Base-by-base conservation (phyloP, 2,113 vertebrate species). In the Hippolais icterina region DNA sequence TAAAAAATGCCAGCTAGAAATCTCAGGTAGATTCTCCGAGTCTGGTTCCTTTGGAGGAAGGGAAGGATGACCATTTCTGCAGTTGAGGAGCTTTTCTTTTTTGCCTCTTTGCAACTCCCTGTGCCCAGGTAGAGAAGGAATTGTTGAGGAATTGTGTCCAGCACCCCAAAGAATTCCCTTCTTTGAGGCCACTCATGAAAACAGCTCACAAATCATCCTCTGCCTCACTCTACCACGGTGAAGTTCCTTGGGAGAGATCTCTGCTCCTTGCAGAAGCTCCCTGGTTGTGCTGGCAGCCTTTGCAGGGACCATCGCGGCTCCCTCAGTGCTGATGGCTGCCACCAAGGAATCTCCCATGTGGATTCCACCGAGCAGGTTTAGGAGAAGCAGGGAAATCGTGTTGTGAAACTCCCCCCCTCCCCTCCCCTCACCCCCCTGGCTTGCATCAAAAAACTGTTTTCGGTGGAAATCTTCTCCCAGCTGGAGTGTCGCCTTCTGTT, bases 401-500 rank as follows among this genome's bases (percentile, higher is more conserved):
- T n/a, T 87, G 93, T 93, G 94, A 96, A 96, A 84, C 49, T 90
- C 53, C 81, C 59, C 59, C 57, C 35, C 52, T 15, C 50, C 63
- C 56, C 33, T 50, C 29, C 24, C 31, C 39, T 89, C 89, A 2
- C 91, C 65, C 91, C 91, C 81, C 93, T 89, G 89, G 44, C 92
- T 93, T 89, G 70, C 84, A 94, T 93, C 65, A 94, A 37, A 93
- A 91, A 71, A 61, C 50, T 61, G 65, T 85, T 97, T 95, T 93
- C 12, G 5, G 93, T 79, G 87, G 84, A 87, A 96, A 91, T 72
- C 87, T 91, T 89, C 93, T 96, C 94, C 93, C 94, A 95, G 93
- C 94, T 95, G 95, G 93, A 97, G 93, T 18, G 78, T 94, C 31
- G 3, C 96, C 96, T 96, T 96, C 96, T 96, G 95, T 96, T 97